These are phyloP conservation scores for Lordiphosa mommai DNA, from an alignment of 1,140 invertebrate genomes.

Conservation along the genomic window DNA sequence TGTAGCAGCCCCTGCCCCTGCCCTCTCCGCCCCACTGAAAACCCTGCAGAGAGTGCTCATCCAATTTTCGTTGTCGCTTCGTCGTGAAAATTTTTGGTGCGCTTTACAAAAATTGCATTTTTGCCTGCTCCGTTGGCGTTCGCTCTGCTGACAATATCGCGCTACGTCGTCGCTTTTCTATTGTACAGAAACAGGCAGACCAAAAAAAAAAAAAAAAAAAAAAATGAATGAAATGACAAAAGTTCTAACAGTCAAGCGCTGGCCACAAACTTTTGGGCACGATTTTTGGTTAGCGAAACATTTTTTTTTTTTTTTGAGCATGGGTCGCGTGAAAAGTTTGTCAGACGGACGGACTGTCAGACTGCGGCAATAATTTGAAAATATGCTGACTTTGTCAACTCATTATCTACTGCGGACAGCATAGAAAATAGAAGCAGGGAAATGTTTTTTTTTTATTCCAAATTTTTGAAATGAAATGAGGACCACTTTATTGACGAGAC, in stretches of 20 bases:
- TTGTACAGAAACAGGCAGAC: conserved; percentile 35
- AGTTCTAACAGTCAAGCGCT: conserved; percentile 46
- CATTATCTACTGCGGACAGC: background rate
- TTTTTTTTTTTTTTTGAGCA: conserved; percentile 6
- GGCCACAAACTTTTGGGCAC: conserved; percentile 55
- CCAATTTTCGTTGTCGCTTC: conserved; percentile 70
- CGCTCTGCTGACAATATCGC: conserved; percentile 62
- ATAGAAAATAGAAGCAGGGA: background rate
- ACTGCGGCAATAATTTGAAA: conserved; percentile 28
- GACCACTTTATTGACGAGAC: no score
- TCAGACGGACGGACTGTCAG: no score
- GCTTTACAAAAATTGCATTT: conserved; percentile 71
- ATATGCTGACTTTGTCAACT: conserved; percentile 31
- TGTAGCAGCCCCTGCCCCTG: conserved; percentile 21
- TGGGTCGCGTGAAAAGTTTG: conserved; percentile 8
- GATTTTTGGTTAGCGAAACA: conserved; percentile 50
- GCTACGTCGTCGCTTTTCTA: conserved; percentile 64
- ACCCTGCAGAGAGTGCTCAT: conserved; percentile 40
- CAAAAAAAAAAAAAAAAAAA: conserved; percentile 7
- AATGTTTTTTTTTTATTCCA: no score
- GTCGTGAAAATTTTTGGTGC: conserved; percentile 59
- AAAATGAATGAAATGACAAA: conserved; percentile 23
- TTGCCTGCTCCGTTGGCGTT: conserved; percentile 11
- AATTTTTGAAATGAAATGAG: no score
- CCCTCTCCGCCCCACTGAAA: background rate